Percentiles rank a stretch among this genome's conserved stretches.
Conservation (phyloP, 2,888 invertebrate genomes). For the Oegoconia quadripuncta region DNA sequence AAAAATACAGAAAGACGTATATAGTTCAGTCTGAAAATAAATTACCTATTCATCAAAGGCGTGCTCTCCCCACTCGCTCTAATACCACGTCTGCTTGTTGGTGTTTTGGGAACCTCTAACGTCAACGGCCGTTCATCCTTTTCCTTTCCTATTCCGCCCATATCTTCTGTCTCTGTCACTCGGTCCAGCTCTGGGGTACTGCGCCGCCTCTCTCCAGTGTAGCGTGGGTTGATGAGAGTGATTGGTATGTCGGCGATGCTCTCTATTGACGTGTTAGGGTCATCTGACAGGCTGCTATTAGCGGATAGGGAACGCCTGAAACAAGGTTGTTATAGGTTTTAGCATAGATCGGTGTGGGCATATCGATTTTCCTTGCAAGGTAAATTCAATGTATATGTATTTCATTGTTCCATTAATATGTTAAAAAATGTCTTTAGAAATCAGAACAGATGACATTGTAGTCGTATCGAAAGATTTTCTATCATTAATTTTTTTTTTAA, state of each 20-base stretch:
- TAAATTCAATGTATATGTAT: no score
- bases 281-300: slow-evolving; percentile 67
- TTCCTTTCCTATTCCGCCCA: slow-evolving; percentile 6
- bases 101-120: slow-evolving; percentile 42
- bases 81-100: slow-evolving; percentile 48
- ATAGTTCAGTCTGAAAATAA: no score
- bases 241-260: slow-evolving; percentile 69
- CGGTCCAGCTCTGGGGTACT: neutral
- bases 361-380: no score
- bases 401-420: no score
- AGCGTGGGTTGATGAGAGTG: slow-evolving; percentile 61
- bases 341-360: no score
- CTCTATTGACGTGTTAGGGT: slow-evolving; percentile 63
- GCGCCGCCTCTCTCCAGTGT: slow-evolving; percentile 36
- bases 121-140: slow-evolving; percentile 4
- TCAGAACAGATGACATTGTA: no score
- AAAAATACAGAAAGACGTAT: neutral
- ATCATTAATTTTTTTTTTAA: no score
- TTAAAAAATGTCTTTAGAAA: no score
- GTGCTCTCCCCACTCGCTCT: slow-evolving; percentile 42
- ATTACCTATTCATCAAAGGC: slow-evolving; percentile 44
- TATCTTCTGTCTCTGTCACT: slow-evolving; percentile 7
- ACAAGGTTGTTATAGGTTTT: no score
- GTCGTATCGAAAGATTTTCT: no score
- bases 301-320: slow-evolving; percentile 56